phyloP scores from a whole-genome alignment of 2,888 invertebrate genomes.

The Graphium colonna region DNA sequence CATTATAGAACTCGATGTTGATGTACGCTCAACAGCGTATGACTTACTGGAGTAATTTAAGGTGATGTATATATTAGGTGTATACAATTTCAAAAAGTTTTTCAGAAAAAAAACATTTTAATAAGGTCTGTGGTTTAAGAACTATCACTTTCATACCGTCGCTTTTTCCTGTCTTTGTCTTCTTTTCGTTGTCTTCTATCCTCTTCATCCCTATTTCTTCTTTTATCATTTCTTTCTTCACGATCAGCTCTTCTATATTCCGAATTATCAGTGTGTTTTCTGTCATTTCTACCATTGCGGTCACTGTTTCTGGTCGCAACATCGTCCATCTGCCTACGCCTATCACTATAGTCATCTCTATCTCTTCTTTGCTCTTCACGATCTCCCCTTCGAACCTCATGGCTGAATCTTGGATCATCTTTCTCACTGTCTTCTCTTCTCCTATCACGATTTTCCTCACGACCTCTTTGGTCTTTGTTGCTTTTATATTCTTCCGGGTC shows the following conservation, averaged over 20 bases:
- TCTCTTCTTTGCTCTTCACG: slow-evolving; percentile 27
- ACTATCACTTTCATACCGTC: slow-evolving; percentile 17
- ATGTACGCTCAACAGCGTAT: too few relatives aligned
- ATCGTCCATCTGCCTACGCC: slow-evolving; percentile 17
- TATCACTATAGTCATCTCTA: slow-evolving; percentile 21
- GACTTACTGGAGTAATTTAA: too few relatives aligned
- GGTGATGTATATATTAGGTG: too few relatives aligned
- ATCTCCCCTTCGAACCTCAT: slow-evolving; percentile 21
- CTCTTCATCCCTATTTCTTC: slow-evolving; percentile 19
- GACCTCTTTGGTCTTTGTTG: too few relatives aligned
- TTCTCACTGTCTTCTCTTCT: slow-evolving; percentile 23
- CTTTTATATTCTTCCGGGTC: neutral
- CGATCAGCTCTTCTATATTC: slow-evolving; percentile 16
- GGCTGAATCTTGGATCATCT: slow-evolving; percentile 8
- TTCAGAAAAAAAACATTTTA: neutral
- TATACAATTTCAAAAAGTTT: too few relatives aligned
- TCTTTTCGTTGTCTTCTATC: slow-evolving; percentile 22
- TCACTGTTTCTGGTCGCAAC: slow-evolving; percentile 12
- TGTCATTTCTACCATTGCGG: slow-evolving; percentile 24
- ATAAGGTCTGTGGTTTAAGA: too few relatives aligned
- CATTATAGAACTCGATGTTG: too few relatives aligned
- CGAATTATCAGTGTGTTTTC: slow-evolving; percentile 22
- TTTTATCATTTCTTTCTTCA: slow-evolving; percentile 26
- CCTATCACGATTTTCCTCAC: slow-evolving; percentile 16
- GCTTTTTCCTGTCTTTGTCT: slow-evolving; percentile 19